Conservation (phyloP, 2,888 invertebrate genomes). For the Zelleria hepariella region DNA sequence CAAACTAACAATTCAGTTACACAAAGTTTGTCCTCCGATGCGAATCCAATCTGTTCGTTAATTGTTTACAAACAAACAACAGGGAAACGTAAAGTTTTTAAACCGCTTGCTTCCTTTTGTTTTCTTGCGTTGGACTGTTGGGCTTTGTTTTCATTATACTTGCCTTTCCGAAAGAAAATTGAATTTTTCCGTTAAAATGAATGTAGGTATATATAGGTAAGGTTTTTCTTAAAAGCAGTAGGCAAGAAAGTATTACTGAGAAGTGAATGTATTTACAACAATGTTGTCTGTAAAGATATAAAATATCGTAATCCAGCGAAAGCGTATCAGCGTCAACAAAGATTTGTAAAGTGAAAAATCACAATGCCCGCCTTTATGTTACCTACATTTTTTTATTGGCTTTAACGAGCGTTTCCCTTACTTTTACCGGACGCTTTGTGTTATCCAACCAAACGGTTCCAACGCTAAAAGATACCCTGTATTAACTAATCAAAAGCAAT, state of each 20-base stretch:
- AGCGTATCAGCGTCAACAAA: slow-evolving; percentile 4
- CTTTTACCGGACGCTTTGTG: slow-evolving; percentile 2
- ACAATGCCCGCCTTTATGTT: not conserved
- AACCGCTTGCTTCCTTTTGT: not conserved
- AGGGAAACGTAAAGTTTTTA: not conserved
- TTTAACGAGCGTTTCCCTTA: slow-evolving; percentile 1
- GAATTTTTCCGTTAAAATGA: too few relatives aligned
- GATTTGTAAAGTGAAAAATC: slow-evolving; percentile 3
- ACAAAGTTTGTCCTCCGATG: not conserved
- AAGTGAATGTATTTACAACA: not conserved
- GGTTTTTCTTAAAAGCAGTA: too few relatives aligned
- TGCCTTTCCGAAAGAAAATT: not conserved
- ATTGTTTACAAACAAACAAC: not conserved
- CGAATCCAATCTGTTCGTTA: not conserved
- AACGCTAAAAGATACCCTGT: not conserved
- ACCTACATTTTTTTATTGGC: slow-evolving; percentile 1
- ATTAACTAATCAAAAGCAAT: not conserved
- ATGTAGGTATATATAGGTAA: too few relatives aligned
- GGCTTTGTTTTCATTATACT: not conserved
- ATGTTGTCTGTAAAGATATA: slow-evolving; percentile 2
- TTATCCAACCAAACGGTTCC: not conserved
- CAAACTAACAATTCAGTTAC: not conserved
- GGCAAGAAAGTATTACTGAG: too few relatives aligned
- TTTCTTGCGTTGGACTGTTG: not conserved
- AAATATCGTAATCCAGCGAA: slow-evolving; percentile 7